Conservation (phyloP, 2,113 vertebrate species). For the Psilopogon haemacephalus region DNA sequence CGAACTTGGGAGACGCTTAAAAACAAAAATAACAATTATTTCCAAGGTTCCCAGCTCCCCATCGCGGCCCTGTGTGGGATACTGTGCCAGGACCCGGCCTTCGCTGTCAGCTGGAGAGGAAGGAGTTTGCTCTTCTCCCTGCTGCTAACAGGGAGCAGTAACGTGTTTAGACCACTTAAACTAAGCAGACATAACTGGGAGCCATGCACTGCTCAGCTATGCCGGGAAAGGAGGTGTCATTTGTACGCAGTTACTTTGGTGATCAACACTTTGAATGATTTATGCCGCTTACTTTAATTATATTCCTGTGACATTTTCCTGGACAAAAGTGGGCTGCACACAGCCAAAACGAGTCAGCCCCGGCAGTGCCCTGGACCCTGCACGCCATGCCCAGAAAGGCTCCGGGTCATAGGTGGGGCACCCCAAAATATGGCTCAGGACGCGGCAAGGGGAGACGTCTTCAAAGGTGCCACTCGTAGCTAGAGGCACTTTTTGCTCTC, state of each 20-base stretch:
- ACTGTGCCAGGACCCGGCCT: neutral
- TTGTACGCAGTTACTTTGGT: slow-evolving; percentile 75
- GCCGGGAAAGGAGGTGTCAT: slow-evolving; percentile 70
- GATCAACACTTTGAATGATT: slow-evolving; percentile 73
- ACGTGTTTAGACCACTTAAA: slow-evolving; percentile 57
- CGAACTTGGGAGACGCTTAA: neutral
- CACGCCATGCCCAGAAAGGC: neutral
- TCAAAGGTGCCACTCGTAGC: neutral
- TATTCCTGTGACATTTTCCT: slow-evolving; percentile 69
- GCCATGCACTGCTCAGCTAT: slow-evolving; percentile 56
- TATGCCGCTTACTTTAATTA: slow-evolving; percentile 67
- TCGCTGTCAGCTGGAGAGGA: neutral
- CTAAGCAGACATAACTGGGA: slow-evolving; percentile 54
- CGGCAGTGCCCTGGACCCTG: neutral
- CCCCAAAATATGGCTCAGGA: neutral
- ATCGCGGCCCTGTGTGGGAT: neutral
- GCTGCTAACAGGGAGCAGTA: slow-evolving; percentile 25
- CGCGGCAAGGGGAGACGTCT: neutral
- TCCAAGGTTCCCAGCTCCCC: neutral
- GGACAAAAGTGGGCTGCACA: slow-evolving; percentile 32
- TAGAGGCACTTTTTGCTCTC: no score
- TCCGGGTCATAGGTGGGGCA: neutral
- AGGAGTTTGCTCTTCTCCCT: neutral
- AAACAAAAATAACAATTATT: neutral
- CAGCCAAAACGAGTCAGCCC: slow-evolving; percentile 36